Base-by-base conservation (phyloP, 2,113 vertebrate genomes). In the Sterna hirundo region DNA sequence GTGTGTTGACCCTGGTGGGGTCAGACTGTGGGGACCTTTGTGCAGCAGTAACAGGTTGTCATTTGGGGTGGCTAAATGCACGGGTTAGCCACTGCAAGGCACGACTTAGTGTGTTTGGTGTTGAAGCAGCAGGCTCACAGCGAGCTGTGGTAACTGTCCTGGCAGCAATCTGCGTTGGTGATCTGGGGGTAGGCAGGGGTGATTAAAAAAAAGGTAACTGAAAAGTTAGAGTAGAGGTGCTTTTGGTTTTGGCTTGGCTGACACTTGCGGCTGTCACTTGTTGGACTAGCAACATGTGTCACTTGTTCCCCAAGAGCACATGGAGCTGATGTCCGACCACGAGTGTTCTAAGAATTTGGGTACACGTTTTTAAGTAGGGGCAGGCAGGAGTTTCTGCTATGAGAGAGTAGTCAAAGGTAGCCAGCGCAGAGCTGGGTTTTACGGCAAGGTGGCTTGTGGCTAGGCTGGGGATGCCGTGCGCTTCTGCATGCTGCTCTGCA, bases 21-120 rank as follows among this genome's bases (percentile, higher is more conserved):
- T 32, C 1, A 0, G 71, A 20, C 46, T 44, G 5, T 17, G 58
- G 51, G 22, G 15, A 44, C 25, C 60, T 77, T 78, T 0, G 0
- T 61, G 64, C 30, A 51, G 40, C 44, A 8, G 13, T 52, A 55
- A 18, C 11, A 21, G 47, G 57, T 46, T 77, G 60, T 36, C 7
- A 15, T 80, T 58, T 47, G n/a, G 46, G 30, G 4, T 55, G 23
- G 61, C 46, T 51, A 52, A 49, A 44, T 17, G 55, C 9, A 13
- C 0, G 0, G 23, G 13, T 40, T 52, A 13, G 42, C 21, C 3
- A 6, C 70, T 85, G 54, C 46, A 69, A 51, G 46, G 29, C 27
- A 10, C 3, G 2, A 36, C 57, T 88, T n/a, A 5, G 40, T 0
- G 0, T 23, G 46, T 38, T 30, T 36, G 55, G 49, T 0, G 1